phyloP scores from a whole-genome alignment of 2,113 vertebrate genomes.

The Phaethon lepturus region DNA sequence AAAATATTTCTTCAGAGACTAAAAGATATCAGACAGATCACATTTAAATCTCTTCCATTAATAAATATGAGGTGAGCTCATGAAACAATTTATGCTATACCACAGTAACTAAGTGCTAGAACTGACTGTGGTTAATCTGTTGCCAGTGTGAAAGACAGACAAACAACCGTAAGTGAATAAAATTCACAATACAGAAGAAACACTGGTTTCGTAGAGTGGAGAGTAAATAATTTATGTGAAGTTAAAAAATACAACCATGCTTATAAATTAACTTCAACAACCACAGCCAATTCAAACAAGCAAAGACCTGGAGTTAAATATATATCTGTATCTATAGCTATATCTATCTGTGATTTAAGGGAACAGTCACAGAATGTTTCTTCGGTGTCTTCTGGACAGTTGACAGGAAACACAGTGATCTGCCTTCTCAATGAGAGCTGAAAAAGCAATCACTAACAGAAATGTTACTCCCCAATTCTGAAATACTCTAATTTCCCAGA shows the following conservation, averaged over 20 bases:
- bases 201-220: background rate
- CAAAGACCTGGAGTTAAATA: background rate
- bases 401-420: background rate
- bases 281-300: background rate
- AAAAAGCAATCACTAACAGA: background rate
- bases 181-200: background rate
- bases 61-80: background rate
- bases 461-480: background rate
- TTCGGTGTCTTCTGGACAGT: background rate
- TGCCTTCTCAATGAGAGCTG: background rate
- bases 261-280: constrained; percentile 52
- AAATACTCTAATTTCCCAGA: background rate
- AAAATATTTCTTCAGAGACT: background rate
- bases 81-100: background rate
- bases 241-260: constrained; percentile 22
- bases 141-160: background rate
- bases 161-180: background rate
- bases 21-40: background rate
- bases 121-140: background rate
- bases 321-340: background rate
- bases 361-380: background rate
- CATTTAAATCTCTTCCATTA: background rate
- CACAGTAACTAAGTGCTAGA: background rate
- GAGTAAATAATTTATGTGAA: constrained; percentile 47
- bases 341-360: background rate